Conservation (phyloP, 2,888 invertebrate species). For the Ypsolopha scabrella region DNA sequence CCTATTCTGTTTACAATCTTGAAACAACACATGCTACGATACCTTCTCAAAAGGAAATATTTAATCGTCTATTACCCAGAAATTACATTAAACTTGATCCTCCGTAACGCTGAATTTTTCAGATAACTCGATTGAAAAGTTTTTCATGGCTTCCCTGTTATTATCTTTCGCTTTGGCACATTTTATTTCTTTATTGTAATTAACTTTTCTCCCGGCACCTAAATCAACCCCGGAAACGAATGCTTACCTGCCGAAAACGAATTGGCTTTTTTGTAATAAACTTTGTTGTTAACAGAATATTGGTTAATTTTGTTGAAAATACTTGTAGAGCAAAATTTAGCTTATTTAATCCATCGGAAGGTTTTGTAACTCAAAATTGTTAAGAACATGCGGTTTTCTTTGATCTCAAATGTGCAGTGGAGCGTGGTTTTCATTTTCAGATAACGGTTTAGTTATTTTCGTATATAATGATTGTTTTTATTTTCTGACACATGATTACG, state of each 20-base stretch:
- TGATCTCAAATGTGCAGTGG: slow-evolving; percentile 11
- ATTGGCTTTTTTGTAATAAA: background rate
- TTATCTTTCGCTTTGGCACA: background rate
- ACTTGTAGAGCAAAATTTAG: too few species aligned
- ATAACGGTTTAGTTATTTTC: slow-evolving; percentile 7
- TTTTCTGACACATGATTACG: too few species aligned
- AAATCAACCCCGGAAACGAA: background rate
- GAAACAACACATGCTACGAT: too few species aligned
- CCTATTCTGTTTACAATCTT: too few species aligned
- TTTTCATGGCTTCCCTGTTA: background rate
- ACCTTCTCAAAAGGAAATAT: too few species aligned
- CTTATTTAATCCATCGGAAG: too few species aligned
- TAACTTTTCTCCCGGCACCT: background rate
- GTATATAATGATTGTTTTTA: background rate
- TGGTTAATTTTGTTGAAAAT: too few species aligned
- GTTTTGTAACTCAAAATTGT: too few species aligned
- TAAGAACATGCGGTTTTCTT: background rate
- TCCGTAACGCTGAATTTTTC: background rate
- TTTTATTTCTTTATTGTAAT: background rate
- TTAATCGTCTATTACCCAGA: too few species aligned
- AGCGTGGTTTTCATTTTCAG: slow-evolving; percentile 15
- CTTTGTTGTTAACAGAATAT: too few species aligned
- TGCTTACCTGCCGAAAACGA: background rate
- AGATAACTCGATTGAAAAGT: background rate
- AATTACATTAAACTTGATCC: too few species aligned